phyloP scores from a whole-genome alignment of 1,140 invertebrate species.

The Acarapis woodi region DNA sequence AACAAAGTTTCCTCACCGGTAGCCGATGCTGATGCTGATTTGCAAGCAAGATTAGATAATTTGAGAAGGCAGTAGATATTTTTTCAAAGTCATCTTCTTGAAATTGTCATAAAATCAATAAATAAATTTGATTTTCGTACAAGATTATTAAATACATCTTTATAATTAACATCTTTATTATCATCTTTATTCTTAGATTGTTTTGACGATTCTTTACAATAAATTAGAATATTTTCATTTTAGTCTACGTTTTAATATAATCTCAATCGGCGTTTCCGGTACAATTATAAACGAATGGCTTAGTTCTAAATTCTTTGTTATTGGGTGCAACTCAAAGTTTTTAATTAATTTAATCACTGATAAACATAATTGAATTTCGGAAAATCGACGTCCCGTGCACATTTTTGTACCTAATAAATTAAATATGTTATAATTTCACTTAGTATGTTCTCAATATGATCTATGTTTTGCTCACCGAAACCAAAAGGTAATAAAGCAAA shows the following conservation, averaged over 20 bases:
- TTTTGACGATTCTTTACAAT: too few species aligned
- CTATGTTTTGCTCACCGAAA: too few species aligned
- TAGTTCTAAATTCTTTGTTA: slow-evolving; percentile 4
- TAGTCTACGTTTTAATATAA: slow-evolving; percentile 8
- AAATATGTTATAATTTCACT: too few species aligned
- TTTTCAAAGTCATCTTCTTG: too few species aligned
- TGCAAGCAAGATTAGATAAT: slow-evolving; percentile 78
- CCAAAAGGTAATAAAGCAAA: slow-evolving; percentile 60
- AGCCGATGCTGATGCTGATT: slow-evolving; percentile 67
- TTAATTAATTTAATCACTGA: slow-evolving; percentile 34
- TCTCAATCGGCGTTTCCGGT: slow-evolving; percentile 10
- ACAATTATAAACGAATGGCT: slow-evolving; percentile 12
- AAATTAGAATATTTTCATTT: too few species aligned
- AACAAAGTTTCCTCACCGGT: slow-evolving; percentile 24
- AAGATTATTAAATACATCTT: too few species aligned
- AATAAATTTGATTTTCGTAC: too few species aligned
- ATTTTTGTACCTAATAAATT: too few species aligned
- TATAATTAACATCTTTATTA: too few species aligned
- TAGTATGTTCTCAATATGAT: too few species aligned
- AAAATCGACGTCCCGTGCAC: slow-evolving; percentile 24
- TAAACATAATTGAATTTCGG: slow-evolving; percentile 40
- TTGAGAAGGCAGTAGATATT: slow-evolving; percentile 44
- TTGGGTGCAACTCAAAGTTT: slow-evolving; percentile 9
- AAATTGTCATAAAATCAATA: too few species aligned
- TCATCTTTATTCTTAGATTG: too few species aligned